Conservation (phyloP, 2,888 invertebrate species). For the Chirona hameri region DNA sequence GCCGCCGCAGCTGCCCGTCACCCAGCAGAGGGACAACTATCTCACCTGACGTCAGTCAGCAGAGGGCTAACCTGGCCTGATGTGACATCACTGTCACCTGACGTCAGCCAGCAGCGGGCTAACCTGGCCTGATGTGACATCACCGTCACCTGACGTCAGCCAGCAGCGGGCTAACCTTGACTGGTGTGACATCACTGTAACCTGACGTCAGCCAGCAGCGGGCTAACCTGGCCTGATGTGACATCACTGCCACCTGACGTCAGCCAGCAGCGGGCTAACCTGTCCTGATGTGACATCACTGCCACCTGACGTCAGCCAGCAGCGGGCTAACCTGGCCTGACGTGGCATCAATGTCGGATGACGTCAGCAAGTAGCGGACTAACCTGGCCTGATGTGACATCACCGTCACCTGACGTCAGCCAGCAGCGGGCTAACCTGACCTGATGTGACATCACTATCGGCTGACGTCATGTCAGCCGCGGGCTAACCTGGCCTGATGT, state of each 20-base stretch:
- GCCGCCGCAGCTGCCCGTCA: conserved; percentile 41
- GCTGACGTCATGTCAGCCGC: conserved; percentile 31
- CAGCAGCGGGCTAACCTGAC: background rate
- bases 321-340: no score
- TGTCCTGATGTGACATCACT: no score
- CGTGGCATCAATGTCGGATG: no score
- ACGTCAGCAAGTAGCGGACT: no score
- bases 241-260: no score
- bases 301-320: no score
- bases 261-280: no score
- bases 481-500: background rate
- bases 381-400: no score
- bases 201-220: conserved; percentile 30
- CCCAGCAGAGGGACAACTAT: conserved; percentile 43
- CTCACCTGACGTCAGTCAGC: conserved; percentile 36
- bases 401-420: conserved; percentile 36
- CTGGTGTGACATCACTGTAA: background rate
- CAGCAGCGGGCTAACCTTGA: background rate
- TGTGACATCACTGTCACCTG: conserved; percentile 31
- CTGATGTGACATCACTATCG: background rate
- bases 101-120: background rate
- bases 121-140: no score
- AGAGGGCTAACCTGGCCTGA: background rate
- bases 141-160: conserved; percentile 32
- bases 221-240: background rate